phyloP scores from a whole-genome alignment of 2,113 vertebrate species.

The Leptocoma aspasia region DNA sequence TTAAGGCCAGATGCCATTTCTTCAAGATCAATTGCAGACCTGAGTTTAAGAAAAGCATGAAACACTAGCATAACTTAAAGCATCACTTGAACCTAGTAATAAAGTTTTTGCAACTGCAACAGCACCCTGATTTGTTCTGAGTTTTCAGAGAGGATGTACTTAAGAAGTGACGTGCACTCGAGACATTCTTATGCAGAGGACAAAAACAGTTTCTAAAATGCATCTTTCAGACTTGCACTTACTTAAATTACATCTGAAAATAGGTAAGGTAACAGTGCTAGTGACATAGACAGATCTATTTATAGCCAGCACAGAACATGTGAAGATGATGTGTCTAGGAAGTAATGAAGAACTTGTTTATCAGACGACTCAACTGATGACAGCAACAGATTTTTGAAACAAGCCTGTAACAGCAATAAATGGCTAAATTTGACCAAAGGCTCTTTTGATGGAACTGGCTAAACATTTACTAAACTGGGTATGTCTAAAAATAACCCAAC shows the following conservation, averaged over 20 bases:
- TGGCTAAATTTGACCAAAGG: neutral
- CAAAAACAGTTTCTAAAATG: neutral
- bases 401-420: neutral
- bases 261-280: neutral
- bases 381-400: neutral
- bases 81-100: neutral
- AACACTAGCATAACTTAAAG: neutral
- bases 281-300: neutral
- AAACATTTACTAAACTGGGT: neutral
- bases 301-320: neutral
- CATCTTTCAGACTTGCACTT: neutral
- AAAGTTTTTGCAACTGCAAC: neutral
- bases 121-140: neutral
- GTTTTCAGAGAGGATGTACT: neutral
- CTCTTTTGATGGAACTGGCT: neutral
- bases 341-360: neutral
- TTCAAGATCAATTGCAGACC: conserved; percentile 97
- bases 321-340: neutral
- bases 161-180: neutral
- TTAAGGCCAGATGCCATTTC: conserved; percentile 99
- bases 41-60: conserved; percentile 51
- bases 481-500: neutral
- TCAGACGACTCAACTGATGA: neutral
- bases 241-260: conserved; percentile 8
- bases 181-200: neutral